phyloP scores from a whole-genome alignment of 2,888 invertebrate genomes.

The Chorisops tibialis region DNA sequence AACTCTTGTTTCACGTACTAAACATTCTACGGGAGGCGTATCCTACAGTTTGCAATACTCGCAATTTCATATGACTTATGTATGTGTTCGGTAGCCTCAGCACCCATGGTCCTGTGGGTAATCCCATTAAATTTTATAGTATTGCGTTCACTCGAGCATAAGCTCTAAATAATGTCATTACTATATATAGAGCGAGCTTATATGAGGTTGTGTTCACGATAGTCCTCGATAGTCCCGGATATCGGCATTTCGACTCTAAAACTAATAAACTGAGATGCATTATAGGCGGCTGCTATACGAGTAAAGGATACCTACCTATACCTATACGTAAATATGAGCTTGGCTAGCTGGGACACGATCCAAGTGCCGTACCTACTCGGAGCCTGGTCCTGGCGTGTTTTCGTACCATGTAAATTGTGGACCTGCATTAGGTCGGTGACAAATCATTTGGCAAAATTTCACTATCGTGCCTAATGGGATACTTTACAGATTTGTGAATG shows the following conservation, averaged over 20 bases:
- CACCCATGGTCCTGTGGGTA: constrained; percentile 4
- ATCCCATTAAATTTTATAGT: constrained; percentile 20
- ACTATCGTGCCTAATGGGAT: too few relatives aligned
- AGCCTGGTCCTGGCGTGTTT: too few relatives aligned
- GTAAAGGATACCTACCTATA: too few relatives aligned
- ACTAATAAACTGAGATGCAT: not conserved
- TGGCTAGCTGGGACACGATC: too few relatives aligned
- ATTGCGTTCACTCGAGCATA: constrained; percentile 5
- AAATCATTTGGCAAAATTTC: too few relatives aligned
- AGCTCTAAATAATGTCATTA: constrained; percentile 10
- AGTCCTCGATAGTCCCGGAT: not conserved
- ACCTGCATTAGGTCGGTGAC: too few relatives aligned
- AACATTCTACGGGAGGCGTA: not conserved
- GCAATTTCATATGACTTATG: constrained; percentile 3
- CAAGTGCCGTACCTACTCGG: too few relatives aligned
- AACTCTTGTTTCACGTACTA: not conserved
- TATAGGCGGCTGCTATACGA: too few relatives aligned
- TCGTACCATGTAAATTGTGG: too few relatives aligned
- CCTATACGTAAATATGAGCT: too few relatives aligned
- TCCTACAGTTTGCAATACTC: not conserved
- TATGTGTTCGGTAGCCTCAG: not conserved
- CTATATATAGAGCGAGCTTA: not conserved
- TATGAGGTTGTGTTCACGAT: not conserved
- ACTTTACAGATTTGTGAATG: too few relatives aligned
- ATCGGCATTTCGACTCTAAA: not conserved